Conservation (phyloP, 2,888 invertebrate species). For the Noctua fimbriata region DNA sequence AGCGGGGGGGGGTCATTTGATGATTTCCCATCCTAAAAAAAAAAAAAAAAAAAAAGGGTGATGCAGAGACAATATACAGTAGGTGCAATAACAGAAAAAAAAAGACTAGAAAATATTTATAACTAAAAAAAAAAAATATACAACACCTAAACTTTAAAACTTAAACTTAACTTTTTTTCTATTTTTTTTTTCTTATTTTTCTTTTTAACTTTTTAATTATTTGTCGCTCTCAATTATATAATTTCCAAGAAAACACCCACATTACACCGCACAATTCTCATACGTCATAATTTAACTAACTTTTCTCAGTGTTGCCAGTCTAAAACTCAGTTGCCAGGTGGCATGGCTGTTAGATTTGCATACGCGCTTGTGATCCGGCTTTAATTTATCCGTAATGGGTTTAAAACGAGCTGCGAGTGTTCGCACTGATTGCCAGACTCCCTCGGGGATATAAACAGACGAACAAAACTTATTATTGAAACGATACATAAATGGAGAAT, state of each 20-base stretch:
- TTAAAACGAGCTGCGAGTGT: constrained; percentile 82
- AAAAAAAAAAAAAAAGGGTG: too few relatives aligned
- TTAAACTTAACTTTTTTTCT: too few relatives aligned
- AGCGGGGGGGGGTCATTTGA: too few relatives aligned
- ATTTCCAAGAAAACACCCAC: neutral
- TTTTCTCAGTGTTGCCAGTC: constrained; percentile 58
- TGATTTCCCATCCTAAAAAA: too few relatives aligned
- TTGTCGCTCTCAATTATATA: too few relatives aligned
- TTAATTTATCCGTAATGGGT: constrained; percentile 88
- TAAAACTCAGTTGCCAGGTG: constrained; percentile 64
- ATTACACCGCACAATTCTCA: constrained; percentile 2
- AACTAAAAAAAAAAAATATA: too few relatives aligned
- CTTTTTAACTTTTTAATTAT: too few relatives aligned
- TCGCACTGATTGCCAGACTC: constrained; percentile 87
- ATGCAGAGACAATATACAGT: too few relatives aligned
- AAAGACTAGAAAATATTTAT: too few relatives aligned
- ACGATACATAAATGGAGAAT: constrained; percentile 44
- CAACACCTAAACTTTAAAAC: too few relatives aligned
- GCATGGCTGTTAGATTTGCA: constrained; percentile 71
- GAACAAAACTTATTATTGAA: constrained; percentile 66
- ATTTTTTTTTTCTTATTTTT: too few relatives aligned
- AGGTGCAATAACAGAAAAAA: too few relatives aligned
- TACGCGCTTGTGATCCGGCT: constrained; percentile 81
- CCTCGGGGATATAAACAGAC: constrained; percentile 73
- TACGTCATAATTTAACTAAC: constrained; percentile 61